Conservation (phyloP, 2,888 invertebrate species). For the Limenitis camilla region DNA sequence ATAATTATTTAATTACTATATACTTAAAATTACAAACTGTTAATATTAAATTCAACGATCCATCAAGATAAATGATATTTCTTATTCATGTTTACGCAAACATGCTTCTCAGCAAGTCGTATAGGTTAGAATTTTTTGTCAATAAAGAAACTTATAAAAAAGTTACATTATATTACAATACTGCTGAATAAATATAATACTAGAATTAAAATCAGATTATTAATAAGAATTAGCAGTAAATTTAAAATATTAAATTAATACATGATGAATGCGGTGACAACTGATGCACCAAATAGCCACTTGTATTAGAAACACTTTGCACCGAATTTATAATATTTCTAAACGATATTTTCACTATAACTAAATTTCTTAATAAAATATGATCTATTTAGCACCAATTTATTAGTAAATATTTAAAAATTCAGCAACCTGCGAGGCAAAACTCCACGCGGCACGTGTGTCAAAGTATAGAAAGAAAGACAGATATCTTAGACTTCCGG, state of each 20-base stretch:
- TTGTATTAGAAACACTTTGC: constrained; percentile 33
- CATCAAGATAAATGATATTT: too few species aligned
- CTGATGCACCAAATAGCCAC: constrained; percentile 11
- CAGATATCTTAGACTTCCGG: constrained; percentile 57
- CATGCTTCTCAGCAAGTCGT: neutral
- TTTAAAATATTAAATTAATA: neutral
- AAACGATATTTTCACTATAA: constrained; percentile 40
- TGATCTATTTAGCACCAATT: constrained; percentile 36
- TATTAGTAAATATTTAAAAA: constrained; percentile 41
- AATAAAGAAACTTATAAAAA: neutral
- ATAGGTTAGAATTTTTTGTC: constrained; percentile 11
- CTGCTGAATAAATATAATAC: neutral
- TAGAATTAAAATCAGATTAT: neutral
- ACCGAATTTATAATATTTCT: constrained; percentile 38
- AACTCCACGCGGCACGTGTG: constrained; percentile 76
- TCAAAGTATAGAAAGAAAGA: constrained; percentile 69
- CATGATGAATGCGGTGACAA: constrained; percentile 10
- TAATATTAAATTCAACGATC: too few species aligned
- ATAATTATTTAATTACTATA: too few species aligned
- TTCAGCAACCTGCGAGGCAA: constrained; percentile 67
- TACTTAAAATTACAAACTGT: too few species aligned
- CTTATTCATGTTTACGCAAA: neutral
- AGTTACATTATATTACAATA: too few species aligned
- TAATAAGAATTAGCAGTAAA: neutral
- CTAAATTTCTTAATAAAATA: constrained; percentile 30